A percentile compares a stretch with the other conserved stretches of the same genome.
Conservation (phyloP, 2,113 vertebrate genomes). For the Hippopotamus amphibius region DNA sequence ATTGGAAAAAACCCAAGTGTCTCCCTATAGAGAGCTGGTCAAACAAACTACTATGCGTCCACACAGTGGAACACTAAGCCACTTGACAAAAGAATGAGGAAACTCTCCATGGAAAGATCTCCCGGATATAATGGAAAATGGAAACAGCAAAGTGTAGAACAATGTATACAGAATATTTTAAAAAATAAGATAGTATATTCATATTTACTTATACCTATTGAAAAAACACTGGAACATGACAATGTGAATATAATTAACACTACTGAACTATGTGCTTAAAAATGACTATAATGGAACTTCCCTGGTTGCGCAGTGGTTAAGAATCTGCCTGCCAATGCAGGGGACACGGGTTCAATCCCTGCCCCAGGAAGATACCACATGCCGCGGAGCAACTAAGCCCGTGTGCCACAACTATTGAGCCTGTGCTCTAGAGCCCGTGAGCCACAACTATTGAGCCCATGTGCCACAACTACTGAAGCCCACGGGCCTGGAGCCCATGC, state of each 20-base stretch:
- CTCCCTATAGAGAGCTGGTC: background rate
- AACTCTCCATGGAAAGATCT: background rate
- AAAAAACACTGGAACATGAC: background rate
- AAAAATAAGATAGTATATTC: background rate
- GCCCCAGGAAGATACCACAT: no score
- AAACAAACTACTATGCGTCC: background rate
- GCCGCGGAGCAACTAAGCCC: no score
- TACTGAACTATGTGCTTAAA: background rate
- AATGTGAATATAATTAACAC: no score
- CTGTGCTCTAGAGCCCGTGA: no score
- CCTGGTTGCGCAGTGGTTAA: no score
- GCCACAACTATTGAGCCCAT: no score
- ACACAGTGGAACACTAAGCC: background rate
- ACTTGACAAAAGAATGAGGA: background rate
- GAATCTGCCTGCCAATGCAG: no score
- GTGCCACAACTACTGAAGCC: no score
- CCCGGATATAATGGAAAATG: background rate
- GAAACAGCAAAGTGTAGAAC: background rate
- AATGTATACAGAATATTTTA: background rate
- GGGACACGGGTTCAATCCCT: no score
- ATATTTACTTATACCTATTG: background rate
- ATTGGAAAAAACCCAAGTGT: background rate
- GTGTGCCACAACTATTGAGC: no score
- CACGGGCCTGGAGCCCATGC: no score
- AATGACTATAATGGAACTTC: background rate